Evolutionary conservation across 2,113 vertebrate genomes (phyloP), one percentile per base, ranked within the genome.

Genomic region (Formicarius rufipectus): DNA sequence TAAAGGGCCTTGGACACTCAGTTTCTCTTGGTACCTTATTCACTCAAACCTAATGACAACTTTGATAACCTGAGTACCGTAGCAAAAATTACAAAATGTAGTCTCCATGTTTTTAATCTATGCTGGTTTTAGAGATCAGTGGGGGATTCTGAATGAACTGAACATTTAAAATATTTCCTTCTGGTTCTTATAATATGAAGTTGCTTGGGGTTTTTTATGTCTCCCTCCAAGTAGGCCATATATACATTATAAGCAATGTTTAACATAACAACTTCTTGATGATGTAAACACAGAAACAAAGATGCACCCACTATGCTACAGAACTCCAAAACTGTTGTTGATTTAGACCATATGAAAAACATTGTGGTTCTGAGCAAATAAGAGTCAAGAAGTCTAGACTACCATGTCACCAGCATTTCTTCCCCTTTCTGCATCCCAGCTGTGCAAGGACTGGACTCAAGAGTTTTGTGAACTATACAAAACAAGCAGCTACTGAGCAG

Each of bases 241-340:
- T 39, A 28, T 79, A 44, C 87, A 69, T 76, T 45, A 47, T n/a
- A 62, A 82, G 5, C 23, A 76, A 25, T n/a, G 14, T 63, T 66
- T 83, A 53, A 53, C 7, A 7, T 27, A 75, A 44, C 5, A 63
- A 13, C 4, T 42, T 74, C 42, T 67, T 49, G 20, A 37, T 33
- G 37, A 4, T 71, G 8, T 52, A 84, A 90, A 83, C 42, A 55
- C 17, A 93, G 28, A 45, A 66, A 58, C 0, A 3, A 79, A 91
- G 40, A 89, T 37, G n/a, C 27, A 72, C 8, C 8, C 2, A 0
- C 37, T 58, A 24, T 0, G 0, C 28, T 58, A 42, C 30, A 69
- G 52, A 89, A 58, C 25, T 72, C 6, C 35, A 69, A 85, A 91
- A 0, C 25, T 83, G 33, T 22, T 68, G 16, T 35, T 85, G 52